Evolutionary conservation across 2,888 invertebrate species (phyloP).

Genomic region (Thereva unica): DNA sequence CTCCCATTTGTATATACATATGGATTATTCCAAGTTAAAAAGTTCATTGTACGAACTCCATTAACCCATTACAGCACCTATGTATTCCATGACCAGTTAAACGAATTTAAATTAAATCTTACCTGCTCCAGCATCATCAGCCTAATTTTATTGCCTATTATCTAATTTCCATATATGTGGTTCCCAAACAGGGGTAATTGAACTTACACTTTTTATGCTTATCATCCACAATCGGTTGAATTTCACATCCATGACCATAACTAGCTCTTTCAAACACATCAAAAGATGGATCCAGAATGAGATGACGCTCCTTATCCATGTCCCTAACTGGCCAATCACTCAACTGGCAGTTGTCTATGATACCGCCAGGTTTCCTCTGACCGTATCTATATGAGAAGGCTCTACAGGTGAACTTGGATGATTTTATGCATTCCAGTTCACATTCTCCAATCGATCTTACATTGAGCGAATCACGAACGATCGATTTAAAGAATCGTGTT

Average conservation of each 20-base stretch:
- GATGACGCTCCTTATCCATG: conserved; percentile 64
- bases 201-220: conserved; percentile 58
- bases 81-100: too few relatives aligned
- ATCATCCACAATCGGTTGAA: conserved; percentile 62
- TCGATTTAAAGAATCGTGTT: conserved; percentile 67
- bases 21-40: too few relatives aligned
- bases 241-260: conserved; percentile 80
- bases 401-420: conserved; percentile 74
- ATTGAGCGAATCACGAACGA: conserved; percentile 68
- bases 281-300: conserved; percentile 67
- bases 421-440: conserved; percentile 76
- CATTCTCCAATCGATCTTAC: conserved; percentile 77
- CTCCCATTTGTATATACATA: too few relatives aligned
- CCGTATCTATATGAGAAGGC: conserved; percentile 79
- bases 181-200: not conserved
- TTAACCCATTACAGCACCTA: too few relatives aligned
- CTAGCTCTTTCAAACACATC: conserved; percentile 81
- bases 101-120: too few relatives aligned
- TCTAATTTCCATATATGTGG: too few relatives aligned
- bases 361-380: conserved; percentile 66
- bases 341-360: conserved; percentile 75
- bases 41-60: too few relatives aligned
- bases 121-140: too few relatives aligned
- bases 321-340: conserved; percentile 74
- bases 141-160: too few relatives aligned